Percentiles rank a stretch among this genome's conserved stretches.
phyloP scores from a whole-genome alignment of 2,888 invertebrate species.

The Lithosia quadra region DNA sequence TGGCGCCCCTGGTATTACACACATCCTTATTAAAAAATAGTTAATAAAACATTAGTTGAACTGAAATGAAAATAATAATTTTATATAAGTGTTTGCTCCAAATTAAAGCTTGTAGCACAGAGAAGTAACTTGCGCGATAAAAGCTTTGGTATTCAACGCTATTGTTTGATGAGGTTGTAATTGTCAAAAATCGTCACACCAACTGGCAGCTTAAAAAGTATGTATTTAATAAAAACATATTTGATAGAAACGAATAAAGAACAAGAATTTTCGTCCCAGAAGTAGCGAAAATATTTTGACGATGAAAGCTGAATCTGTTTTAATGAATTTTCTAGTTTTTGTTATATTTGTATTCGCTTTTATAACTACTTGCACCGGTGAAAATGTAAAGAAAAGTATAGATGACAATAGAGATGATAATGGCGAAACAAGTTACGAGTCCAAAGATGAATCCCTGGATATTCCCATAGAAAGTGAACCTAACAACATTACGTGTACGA shows the following conservation, averaged over 20 bases:
- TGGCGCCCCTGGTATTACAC: too few species aligned
- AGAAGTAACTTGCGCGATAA: too few species aligned
- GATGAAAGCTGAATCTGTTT: slow-evolving; percentile 58
- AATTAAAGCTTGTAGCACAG: too few species aligned
- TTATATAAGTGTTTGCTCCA: too few species aligned
- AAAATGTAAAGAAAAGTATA: slow-evolving; percentile 75
- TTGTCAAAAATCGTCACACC: neutral
- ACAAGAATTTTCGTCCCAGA: slow-evolving; percentile 51
- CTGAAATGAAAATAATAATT: too few species aligned
- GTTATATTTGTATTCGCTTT: slow-evolving; percentile 59
- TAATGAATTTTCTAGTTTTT: slow-evolving; percentile 60
- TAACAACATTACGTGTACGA: slow-evolving; percentile 65
- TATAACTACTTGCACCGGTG: slow-evolving; percentile 57
- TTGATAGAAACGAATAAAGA: slow-evolving; percentile 67
- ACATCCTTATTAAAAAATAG: too few species aligned
- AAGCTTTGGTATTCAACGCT: neutral
- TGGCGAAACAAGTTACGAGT: slow-evolving; percentile 70
- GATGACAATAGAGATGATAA: slow-evolving; percentile 73
- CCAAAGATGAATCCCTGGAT: slow-evolving; percentile 72
- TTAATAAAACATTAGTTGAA: too few species aligned
- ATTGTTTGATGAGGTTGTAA: neutral
- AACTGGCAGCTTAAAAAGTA: slow-evolving; percentile 42
- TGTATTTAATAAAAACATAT: slow-evolving; percentile 35
- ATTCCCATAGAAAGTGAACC: slow-evolving; percentile 66
- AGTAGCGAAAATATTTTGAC: slow-evolving; percentile 39